Evolutionary conservation across 2,888 invertebrate species (phyloP), one percentile per base, ranked within the genome.

Genomic region (Hydroisotoma schaefferi): DNA sequence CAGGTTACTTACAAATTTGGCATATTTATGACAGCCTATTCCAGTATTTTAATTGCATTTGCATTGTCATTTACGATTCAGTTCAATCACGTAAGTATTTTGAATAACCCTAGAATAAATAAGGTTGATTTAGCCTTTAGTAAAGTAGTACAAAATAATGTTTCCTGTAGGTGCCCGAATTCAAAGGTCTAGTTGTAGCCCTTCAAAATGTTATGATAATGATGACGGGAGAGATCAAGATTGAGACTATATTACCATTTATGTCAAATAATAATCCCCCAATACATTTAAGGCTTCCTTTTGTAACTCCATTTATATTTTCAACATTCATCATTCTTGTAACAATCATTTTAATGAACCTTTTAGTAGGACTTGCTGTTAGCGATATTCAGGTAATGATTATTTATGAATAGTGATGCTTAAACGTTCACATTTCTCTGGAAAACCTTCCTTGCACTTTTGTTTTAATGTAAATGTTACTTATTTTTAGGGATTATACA

Each of bases 181-280:
- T 52, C 23, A 22, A 58, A 3, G n/a, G 84, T 68, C 80, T 88
- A 2, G 79, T 82, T 0, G 81, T 82, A 55, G 82, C 84, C 0
- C 74, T 90, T 0, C 78, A 90, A 1, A 90, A 90, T 77, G 87
- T 88, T 0, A 83, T 90, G 15, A 87, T 90, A 73, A 90, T 91
- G 90, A 89, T 91, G 90, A 87, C 89, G 0, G 90, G 90, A 0
- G 90, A 91, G 76, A 75, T 90, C 51, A 90, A 90, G 75, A 40
- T 40, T 4, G n/a, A n/a, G n/a, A n/a, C n/a, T n/a, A n/a, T n/a
- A n/a, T n/a, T n/a, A n/a, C n/a, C n/a, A n/a, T n/a, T n/a, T n/a
- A n/a, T n/a, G n/a, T n/a, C n/a, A n/a, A n/a, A n/a, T n/a, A n/a
- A n/a, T n/a, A n/a, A n/a, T n/a, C n/a, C n/a, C n/a, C n/a, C n/a